Percentiles rank a stretch among this genome's conserved stretches.
Evolutionary conservation across 2,113 vertebrate species (phyloP).

Genomic region (Martes martes): DNA sequence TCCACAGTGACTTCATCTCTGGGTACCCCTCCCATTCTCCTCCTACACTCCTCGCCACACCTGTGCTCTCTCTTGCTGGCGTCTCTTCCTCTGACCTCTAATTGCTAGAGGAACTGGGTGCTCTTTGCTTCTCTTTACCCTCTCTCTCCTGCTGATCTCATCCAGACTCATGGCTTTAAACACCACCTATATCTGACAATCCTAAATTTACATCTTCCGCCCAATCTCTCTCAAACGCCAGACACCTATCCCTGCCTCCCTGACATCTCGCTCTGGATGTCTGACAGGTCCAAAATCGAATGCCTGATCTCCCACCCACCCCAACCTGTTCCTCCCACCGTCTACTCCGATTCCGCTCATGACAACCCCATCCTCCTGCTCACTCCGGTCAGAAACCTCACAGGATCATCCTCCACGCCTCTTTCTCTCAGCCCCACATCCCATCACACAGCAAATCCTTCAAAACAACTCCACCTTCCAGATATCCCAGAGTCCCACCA

Average conservation of each 20-base stretch:
- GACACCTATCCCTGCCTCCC: neutral
- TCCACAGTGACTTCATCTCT: neutral
- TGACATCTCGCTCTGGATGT: neutral
- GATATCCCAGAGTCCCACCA: neutral
- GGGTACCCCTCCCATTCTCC: neutral
- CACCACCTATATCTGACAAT: conserved; percentile 20
- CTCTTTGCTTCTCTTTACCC: neutral
- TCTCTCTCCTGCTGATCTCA: conserved; percentile 23
- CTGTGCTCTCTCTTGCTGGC: neutral
- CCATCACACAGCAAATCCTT: neutral
- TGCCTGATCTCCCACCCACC: neutral
- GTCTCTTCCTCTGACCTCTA: neutral
- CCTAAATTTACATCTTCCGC: neutral
- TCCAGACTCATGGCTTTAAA: neutral
- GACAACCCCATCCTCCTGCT: neutral
- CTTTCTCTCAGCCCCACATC: neutral
- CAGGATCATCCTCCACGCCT: neutral
- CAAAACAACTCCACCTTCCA: neutral
- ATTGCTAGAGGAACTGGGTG: neutral
- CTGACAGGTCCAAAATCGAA: neutral
- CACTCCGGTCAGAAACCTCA: neutral
- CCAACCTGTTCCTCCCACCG: neutral
- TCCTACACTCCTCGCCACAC: neutral
- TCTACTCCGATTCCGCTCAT: neutral
- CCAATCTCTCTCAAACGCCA: neutral